These are phyloP conservation scores for Drosophila anomelani DNA, from an alignment of 2,888 invertebrate genomes.

Conservation along the genomic window DNA sequence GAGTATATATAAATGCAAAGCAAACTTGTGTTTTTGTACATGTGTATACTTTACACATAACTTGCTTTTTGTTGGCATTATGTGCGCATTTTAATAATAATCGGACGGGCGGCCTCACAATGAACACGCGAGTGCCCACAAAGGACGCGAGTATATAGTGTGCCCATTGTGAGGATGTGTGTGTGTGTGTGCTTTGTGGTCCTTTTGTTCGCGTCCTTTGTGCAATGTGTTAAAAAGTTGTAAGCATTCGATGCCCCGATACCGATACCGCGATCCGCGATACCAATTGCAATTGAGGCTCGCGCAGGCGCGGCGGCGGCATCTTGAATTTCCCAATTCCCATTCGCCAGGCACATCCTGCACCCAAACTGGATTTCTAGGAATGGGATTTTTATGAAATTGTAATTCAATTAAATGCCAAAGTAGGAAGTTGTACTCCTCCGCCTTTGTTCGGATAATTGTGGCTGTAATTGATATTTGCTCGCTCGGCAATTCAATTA, in stretches of 20 bases:
- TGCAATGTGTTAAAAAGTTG: constrained; percentile 77
- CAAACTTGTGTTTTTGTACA: constrained; percentile 74
- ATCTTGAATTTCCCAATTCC: constrained; percentile 65
- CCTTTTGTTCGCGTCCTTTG: constrained; percentile 64
- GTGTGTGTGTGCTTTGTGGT: constrained; percentile 6
- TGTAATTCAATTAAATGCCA: constrained; percentile 74
- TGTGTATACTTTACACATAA: constrained; percentile 76
- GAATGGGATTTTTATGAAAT: constrained; percentile 58
- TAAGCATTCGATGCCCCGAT: constrained; percentile 55
- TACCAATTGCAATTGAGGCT: constrained; percentile 28
- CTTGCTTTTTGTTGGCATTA: constrained; percentile 69
- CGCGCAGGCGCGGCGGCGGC: constrained; percentile 58
- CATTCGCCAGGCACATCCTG: constrained; percentile 52
- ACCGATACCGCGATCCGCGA: constrained; percentile 16
- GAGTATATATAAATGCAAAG: constrained; percentile 48
- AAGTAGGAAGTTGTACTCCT: constrained; percentile 55
- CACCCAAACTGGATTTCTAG: constrained; percentile 55
- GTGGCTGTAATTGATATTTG: constrained; percentile 77
- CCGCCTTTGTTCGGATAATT: constrained; percentile 63
- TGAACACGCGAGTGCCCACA: constrained; percentile 77
- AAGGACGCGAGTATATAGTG: constrained; percentile 30
- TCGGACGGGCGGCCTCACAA: constrained; percentile 46
- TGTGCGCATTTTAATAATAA: constrained; percentile 64
- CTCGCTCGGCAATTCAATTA: constrained; percentile 65
- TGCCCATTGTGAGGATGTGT: constrained; percentile 13